Base-by-base conservation (phyloP, 2,113 vertebrate species). In the Pituophis catenifer region DNA sequence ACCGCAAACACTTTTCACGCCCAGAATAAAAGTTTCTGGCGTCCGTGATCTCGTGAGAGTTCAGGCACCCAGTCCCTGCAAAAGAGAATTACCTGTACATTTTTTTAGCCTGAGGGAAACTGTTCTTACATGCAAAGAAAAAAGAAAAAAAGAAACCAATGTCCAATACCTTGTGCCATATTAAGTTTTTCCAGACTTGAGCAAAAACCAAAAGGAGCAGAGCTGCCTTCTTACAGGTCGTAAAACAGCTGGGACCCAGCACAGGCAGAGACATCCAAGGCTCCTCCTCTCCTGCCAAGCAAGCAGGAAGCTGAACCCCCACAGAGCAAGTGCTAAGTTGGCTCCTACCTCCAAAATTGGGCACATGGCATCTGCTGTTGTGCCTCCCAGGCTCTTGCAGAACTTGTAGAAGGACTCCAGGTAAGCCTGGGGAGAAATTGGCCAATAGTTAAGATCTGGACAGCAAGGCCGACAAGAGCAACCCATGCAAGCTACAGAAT, bases 361-460 rank as follows among this genome's bases (percentile, higher is more conserved):
- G 96, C 99, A 99, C 99, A 99, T 99, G 93, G 99, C 99, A 59
- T 99, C 99, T 0, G 98, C 99, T 0, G 99, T 99, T 88, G 99
- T 99, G 94, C 99, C 99, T 48, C 99, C 99, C n/a, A 99, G 96
- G 0, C 97, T 97, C 86, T 98, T 98, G 96, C 99, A 99, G 98
- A 99, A 99, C 95, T 99, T 99, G 96, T 99, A 99, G 97, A 99
- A 99, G 89, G 99, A 99, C 95, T 99, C 99, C 58, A 99, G 97
- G 94, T 99, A 99, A 38, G 99, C 99, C 99, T 99, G 93, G 59
- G 92, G 95, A 12, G 48, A 52, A 44, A 81, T 9, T 7, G 21
- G 17, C 33, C 75, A 21, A 38, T 1, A 7, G 33, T 81, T 33
- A 44, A 38, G 33, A 38, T 8, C 75, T 21, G 75, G 75, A 2